Evolutionary conservation across 2,113 vertebrate genomes (phyloP).

Genomic region (Typhlomys cinereus): DNA sequence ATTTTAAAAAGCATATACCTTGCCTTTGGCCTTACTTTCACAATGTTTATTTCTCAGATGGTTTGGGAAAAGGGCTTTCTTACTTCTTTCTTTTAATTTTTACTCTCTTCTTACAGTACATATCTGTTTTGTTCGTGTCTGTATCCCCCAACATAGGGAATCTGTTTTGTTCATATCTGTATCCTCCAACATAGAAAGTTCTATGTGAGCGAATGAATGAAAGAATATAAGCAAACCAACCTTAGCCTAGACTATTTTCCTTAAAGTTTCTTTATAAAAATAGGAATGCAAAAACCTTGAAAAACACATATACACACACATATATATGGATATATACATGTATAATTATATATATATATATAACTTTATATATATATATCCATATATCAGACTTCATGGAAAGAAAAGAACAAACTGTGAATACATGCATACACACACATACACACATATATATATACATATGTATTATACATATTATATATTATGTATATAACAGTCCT

Average conservation of each 20-base stretch:
- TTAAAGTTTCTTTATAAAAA: background rate
- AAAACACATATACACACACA: background rate
- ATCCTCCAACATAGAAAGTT: background rate
- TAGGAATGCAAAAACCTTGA: too few species aligned
- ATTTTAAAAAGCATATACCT: background rate
- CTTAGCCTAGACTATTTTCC: background rate
- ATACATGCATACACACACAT: background rate
- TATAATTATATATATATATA: too few species aligned
- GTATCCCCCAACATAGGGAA: background rate
- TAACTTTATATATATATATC: too few species aligned
- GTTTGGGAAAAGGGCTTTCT: background rate
- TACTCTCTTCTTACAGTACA: background rate
- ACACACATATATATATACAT: too few species aligned
- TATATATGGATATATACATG: background rate
- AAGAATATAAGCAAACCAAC: background rate
- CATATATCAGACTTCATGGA: too few species aligned
- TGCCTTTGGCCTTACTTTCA: background rate
- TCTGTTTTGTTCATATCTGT: background rate
- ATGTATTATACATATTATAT: too few species aligned
- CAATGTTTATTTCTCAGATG: background rate
- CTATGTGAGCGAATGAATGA: background rate
- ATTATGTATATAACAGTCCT: too few species aligned
- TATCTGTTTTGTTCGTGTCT: background rate
- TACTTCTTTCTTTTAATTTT: background rate
- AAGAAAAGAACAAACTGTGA: too few species aligned